Conservation (phyloP, 2,113 vertebrate genomes). For the Gymnogyps californianus region DNA sequence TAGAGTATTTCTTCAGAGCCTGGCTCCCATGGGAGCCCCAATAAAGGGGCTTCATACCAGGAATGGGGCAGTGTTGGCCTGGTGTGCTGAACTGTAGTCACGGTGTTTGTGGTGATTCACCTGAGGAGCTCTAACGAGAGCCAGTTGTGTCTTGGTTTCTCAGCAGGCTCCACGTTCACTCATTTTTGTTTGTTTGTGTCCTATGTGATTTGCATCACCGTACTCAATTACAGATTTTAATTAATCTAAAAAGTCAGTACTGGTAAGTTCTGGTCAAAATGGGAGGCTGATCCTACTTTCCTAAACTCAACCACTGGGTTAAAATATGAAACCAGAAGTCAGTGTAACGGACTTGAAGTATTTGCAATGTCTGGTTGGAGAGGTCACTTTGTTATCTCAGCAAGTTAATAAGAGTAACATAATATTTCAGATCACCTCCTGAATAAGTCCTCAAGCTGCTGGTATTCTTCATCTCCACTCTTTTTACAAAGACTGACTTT, state of each 20-base stretch:
- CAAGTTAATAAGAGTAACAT: background rate
- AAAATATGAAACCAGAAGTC: background rate
- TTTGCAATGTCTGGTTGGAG: background rate
- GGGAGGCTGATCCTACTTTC: background rate
- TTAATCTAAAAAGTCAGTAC: background rate
- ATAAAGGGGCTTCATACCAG: background rate
- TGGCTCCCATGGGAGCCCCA: fast-evolving
- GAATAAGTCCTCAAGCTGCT: background rate
- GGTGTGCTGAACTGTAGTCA: background rate
- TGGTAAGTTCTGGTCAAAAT: background rate
- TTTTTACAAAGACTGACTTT: background rate
- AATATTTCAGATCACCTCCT: background rate
- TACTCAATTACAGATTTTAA: background rate
- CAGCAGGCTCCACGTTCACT: background rate
- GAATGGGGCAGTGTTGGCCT: background rate
- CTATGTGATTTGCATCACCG: fast-evolving
- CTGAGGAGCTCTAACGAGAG: background rate
- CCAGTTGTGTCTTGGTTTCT: background rate
- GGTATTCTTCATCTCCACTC: background rate
- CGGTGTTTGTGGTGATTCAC: background rate
- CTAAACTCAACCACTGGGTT: background rate
- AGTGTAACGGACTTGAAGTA: background rate
- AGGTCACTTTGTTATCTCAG: background rate
- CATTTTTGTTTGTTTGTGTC: background rate
- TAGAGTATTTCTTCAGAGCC: background rate